Evolutionary conservation across 2,797 vertebrate species (phyloP).

Genomic region (Pterois miles): DNA sequence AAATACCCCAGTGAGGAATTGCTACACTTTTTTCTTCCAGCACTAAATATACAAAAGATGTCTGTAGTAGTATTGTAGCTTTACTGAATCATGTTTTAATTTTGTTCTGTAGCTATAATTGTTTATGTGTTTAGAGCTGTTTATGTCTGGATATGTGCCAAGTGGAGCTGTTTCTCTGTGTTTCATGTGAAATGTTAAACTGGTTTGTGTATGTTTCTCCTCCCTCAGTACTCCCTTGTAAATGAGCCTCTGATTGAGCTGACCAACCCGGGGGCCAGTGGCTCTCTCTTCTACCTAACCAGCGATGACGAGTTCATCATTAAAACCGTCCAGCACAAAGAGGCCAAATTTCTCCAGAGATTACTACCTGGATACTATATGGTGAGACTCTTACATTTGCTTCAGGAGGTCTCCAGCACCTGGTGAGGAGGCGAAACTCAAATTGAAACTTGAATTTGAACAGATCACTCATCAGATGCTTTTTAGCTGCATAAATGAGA

Average conservation of each 20-base stretch:
- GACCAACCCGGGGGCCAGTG: conserved; percentile 95
- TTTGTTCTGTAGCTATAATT: not conserved
- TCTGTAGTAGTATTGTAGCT: not conserved
- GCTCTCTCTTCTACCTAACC: conserved; percentile 97
- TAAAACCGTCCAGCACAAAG: conserved; percentile 99
- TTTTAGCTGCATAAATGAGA: conserved; percentile 4
- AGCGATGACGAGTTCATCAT: conserved; percentile 99
- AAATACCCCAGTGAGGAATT: not conserved
- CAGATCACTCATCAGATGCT: not conserved
- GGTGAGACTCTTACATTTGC: conserved; percentile 81
- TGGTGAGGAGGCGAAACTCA: not conserved
- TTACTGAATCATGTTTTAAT: not conserved
- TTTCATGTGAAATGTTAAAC: conserved; percentile 5
- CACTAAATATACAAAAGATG: conserved; percentile 9
- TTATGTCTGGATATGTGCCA: not conserved
- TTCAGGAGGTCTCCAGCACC: not conserved
- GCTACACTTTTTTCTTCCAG: not conserved
- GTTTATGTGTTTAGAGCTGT: conserved; percentile 3
- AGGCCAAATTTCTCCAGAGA: conserved; percentile 98
- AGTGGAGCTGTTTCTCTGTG: not conserved
- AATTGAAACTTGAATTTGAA: too few relatives aligned
- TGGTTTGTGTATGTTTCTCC: conserved; percentile 24
- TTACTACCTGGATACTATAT: conserved; percentile 98
- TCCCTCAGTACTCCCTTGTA: conserved; percentile 92
- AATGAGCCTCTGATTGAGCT: conserved; percentile 96